A percentile compares a stretch with the other conserved stretches of the same genome.
phyloP scores from a whole-genome alignment of 2,797 vertebrate species.

The Eurystomus glaucurus region DNA sequence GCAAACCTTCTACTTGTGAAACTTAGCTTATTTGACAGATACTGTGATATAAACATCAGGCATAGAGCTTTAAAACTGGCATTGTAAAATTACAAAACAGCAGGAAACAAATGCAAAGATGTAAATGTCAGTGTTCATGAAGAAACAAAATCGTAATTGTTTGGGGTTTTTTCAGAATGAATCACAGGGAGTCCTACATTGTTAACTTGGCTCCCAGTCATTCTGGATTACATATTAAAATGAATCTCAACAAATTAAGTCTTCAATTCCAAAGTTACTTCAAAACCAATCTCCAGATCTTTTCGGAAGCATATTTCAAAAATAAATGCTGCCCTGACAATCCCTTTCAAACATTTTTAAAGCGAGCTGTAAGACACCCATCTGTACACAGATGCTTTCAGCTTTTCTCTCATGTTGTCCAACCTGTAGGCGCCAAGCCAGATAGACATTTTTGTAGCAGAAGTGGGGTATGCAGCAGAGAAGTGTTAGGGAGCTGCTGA shows the following conservation, averaged over 20 bases:
- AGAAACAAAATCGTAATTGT: background rate
- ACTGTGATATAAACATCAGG: background rate
- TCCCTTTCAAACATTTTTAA: background rate
- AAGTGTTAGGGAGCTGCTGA: background rate
- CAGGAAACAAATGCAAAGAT: background rate
- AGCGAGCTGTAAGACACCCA: rapidly evolving
- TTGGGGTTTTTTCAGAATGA: background rate
- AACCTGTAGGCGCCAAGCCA: background rate
- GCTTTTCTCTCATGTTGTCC: background rate
- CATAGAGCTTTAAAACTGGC: background rate
- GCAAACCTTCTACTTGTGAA: background rate
- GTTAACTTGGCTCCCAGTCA: background rate
- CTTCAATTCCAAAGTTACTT: background rate
- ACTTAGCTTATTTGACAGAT: background rate
- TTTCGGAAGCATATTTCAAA: rapidly evolving
- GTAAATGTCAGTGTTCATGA: background rate
- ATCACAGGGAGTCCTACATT: background rate
- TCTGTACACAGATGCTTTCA: background rate
- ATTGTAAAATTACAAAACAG: background rate
- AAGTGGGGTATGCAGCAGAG: background rate
- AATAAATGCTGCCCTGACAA: background rate
- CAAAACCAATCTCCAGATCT: background rate
- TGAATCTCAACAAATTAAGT: background rate
- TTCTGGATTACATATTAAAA: background rate
- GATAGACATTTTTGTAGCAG: background rate